Base-by-base conservation (phyloP, 2,888 invertebrate species). In the Hydriomena furcata region DNA sequence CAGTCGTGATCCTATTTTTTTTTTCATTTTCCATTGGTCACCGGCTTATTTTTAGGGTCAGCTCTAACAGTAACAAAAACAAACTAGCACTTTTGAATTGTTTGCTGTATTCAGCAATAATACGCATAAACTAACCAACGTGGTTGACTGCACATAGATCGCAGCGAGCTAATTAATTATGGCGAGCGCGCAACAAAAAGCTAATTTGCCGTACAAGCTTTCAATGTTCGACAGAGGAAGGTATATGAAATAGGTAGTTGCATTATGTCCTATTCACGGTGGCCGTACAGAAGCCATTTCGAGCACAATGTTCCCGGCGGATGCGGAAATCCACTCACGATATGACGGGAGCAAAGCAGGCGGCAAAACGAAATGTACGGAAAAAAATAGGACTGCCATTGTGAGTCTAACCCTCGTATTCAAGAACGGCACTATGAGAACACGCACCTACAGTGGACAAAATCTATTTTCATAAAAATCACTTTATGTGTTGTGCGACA, bases 251-350 rank as follows among this genome's bases (percentile, higher is more conserved):
- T 66, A 68, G 67, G 27, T 47, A 47, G 30, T 72, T 76, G 71
- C 76, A 74, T 76, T 72, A 76, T 63, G 65, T 66, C 55, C 70
- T 65, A 75, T 76, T 75, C 71, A 74, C 52, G 36, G 52, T 41
- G 62, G 64, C 58, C 30, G 66, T 61, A 65, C 60, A 66, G 64
- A 63, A 71, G 71, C 68, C 66, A 74, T 76, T 76, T 68, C 61
- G 65, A 72, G 67, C 58, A 73, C 76, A 76, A 76, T 76, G 73
- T 74, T 71, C 69, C 68, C 71, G 55, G 64, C 70, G 70, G 68
- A 74, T 73, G 73, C 74, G 79, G 77, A 77, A 79, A 82, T 80
- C 73, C 80, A 82, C 81, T 82, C 77, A 73, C 78, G 73, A 71
- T 80, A 81, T 81, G 76, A 79, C 69, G 65, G 55, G 55, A 57